Conservation (phyloP, 2,888 invertebrate genomes). For the Noctua janthe region DNA sequence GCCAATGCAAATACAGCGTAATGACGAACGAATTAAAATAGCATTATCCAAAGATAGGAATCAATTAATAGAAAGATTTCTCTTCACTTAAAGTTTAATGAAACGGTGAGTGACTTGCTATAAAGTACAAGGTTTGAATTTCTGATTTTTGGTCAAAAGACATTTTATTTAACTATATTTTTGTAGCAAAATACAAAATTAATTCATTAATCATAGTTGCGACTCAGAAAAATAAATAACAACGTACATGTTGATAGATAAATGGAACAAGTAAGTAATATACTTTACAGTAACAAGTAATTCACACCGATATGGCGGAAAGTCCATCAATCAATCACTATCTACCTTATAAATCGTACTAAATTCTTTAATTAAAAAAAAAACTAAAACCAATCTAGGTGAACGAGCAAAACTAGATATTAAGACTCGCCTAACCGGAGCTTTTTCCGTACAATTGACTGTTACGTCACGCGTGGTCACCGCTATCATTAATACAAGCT, state of each 20-base stretch:
- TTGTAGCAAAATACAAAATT: background rate
- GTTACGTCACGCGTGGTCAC: slow-evolving; percentile 52
- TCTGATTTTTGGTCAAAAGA: background rate
- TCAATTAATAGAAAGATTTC: background rate
- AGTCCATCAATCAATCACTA: slow-evolving; percentile 44
- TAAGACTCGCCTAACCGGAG: slow-evolving; percentile 54
- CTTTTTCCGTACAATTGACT: slow-evolving; percentile 53
- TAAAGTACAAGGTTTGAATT: too few species aligned
- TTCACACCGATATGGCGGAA: background rate
- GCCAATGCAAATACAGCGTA: slow-evolving; percentile 33
- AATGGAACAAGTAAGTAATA: background rate
- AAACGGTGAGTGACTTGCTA: too few species aligned
- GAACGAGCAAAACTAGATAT: slow-evolving; percentile 57
- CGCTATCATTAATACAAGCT: slow-evolving; percentile 37
- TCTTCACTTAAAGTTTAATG: background rate
- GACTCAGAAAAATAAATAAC: background rate
- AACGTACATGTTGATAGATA: background rate
- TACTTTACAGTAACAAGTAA: background rate
- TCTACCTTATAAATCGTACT: slow-evolving; percentile 24
- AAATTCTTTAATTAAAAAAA: slow-evolving; percentile 49
- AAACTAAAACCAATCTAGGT: slow-evolving; percentile 56
- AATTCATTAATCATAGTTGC: background rate
- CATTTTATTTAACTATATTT: background rate
- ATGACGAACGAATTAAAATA: slow-evolving; percentile 35
- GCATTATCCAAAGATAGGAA: background rate